Base-by-base conservation (phyloP, 2,888 invertebrate genomes). In the Meganola albula region DNA sequence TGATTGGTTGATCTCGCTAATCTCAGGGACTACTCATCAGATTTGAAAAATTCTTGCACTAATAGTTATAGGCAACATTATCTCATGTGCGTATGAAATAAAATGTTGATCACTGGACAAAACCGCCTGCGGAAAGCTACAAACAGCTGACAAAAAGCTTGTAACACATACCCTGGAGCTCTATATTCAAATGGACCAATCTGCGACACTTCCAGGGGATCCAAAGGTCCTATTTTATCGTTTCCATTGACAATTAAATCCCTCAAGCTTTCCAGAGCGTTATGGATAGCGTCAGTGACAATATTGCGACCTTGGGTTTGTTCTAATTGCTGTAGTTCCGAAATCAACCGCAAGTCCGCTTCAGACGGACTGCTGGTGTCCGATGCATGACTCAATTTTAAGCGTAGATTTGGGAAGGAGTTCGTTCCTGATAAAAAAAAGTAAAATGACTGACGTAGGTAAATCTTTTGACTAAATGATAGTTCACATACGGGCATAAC, bases 241-340 rank as follows among this genome's bases (percentile, higher is more conserved):
- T 59, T 70, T n/a, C 74, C 74, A 31, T 70, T 54, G 28, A 71
- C 50, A 2, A 75, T 47, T 2, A 63, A 38, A 23, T 67, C 54
- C 29, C 75, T 62, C 31, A 68, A 60, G 3, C 35, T 32, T 23
- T 76, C 66, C 9, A 74, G 27, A 4, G 50, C 1, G 1, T 48
- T 26, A 10, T 12, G 16, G 24, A 73, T 63, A 3, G 44, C 24
- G 2, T 55, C 53, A 8, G 47, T 50, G 22, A 71, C 45, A 0
- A 60, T 0, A 27, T 31, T 58, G 10, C 67, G 64, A 5, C 37
- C 27, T 1, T 33, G 13, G 4, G 10, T 24, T 4, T 23, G 36
- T 2, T 27, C 25, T 3, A 24, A 13, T 7, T 11, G 2, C 18
- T 34, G 26, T 4, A 49, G 22, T n/a, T 46, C 36, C 13, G 37